Evolutionary conservation across 1,140 invertebrate species (phyloP), one percentile per base, ranked within the genome.

Genomic region (Zaprionus tsacasi): DNA sequence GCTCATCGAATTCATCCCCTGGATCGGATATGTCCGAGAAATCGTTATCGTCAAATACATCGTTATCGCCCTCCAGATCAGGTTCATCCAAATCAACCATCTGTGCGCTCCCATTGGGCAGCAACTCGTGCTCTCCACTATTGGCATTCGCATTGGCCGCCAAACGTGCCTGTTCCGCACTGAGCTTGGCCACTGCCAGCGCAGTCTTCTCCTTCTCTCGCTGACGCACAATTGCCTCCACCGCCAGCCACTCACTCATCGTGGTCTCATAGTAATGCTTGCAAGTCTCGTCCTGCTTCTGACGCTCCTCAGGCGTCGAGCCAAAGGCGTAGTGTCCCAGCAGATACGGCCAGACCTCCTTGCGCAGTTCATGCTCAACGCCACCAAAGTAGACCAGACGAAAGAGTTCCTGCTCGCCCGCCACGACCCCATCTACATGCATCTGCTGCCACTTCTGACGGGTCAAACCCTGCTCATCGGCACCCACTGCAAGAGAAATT

Each of bases 231-330:
- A 98, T 98, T 0, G 97, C 97, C 93, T 99, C 98, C 0, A 98
- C 97, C 1, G 97, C 97, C 63, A 98, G 92, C 98, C 98, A 99
- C 91, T 98, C 98, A 0, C 97, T 97, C 97, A 98, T 98, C 3
- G 96, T 97, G 7, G 96, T 96, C 93, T 98, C 97, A 82, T 98
- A 98, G 72, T 95, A 94, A 63, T 96, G 95, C 76, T 95, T 94
- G 68, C 96, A 95, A 21, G 93, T 93, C 72, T 94, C 92, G 82
- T 97, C 96, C 68, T 96, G 94, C 69, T 95, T 94, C 10, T 93
- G 92, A 1, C 97, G 93, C 72, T 97, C 96, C 72, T 96, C 94
- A 2, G 93, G 78, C 15, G 95, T 95, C 79, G 95, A 96, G 12
- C 96, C 95, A 92, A 98, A 98, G 65, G 94, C 94, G 82, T 98